Percentiles rank a stretch among this genome's conserved stretches.
phyloP scores from a whole-genome alignment of 2,888 invertebrate species.

The Aspidiotus rigidus region DNA sequence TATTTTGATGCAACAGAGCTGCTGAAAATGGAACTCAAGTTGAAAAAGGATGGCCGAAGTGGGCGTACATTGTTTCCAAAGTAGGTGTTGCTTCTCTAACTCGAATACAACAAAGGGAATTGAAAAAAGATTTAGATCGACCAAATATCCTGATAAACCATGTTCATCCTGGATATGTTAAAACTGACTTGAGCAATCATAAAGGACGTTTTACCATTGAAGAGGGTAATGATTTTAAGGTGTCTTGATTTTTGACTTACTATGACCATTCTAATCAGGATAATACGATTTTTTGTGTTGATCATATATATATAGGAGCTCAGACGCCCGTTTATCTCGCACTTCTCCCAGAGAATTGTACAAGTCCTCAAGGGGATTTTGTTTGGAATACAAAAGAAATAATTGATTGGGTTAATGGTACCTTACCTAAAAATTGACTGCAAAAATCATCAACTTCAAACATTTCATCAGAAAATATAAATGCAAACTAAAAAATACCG shows the following conservation, averaged over 20 bases:
- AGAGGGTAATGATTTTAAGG: constrained; percentile 41
- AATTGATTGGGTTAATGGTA: constrained; percentile 49
- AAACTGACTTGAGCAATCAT: constrained; percentile 66
- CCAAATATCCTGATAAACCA: constrained; percentile 58
- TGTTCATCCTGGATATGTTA: constrained; percentile 67
- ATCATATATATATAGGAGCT: constrained; percentile 44
- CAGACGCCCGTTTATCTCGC: constrained; percentile 54
- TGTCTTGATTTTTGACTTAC: no score
- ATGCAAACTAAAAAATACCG: no score
- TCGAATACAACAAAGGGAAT: constrained; percentile 54
- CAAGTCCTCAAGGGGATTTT: constrained; percentile 53
- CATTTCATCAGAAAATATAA: no score
- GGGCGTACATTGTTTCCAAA: constrained; percentile 63
- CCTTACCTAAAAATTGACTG: constrained; percentile 26
- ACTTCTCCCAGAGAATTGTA: constrained; percentile 46
- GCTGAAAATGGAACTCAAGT: constrained; percentile 43
- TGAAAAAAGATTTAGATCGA: constrained; percentile 45
- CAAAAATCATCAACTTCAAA: background rate
- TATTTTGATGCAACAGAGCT: constrained; percentile 38
- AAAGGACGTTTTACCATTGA: constrained; percentile 54
- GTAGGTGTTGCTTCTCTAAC: constrained; percentile 61
- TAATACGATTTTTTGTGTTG: no score
- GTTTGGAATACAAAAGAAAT: constrained; percentile 54
- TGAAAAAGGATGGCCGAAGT: constrained; percentile 52
- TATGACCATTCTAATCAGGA: background rate